phyloP scores from a whole-genome alignment of 1,140 invertebrate species.

The Drosophila trapezifrons region DNA sequence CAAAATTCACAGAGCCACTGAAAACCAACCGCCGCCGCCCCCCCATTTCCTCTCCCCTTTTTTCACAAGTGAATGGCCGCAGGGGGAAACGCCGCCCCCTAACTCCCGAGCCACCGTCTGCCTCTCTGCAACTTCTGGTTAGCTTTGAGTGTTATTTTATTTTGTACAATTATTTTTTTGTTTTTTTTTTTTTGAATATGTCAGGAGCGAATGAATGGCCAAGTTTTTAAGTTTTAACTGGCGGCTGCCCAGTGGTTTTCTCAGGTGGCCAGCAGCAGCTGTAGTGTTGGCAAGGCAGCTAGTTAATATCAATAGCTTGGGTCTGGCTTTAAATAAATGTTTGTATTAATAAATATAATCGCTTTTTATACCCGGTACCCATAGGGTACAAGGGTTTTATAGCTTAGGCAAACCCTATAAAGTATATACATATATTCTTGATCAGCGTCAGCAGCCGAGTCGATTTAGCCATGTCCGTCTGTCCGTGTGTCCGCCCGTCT shows the following conservation, averaged over 20 bases:
- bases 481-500: no score
- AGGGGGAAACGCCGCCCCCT: constrained; percentile 11
- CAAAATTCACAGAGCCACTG: constrained; percentile 45
- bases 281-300: background rate
- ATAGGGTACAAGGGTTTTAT: no score
- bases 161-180: constrained; percentile 10
- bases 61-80: constrained; percentile 48
- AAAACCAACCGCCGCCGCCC: background rate
- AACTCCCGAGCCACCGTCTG: background rate
- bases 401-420: no score
- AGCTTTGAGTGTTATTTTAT: constrained; percentile 25
- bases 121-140: constrained; percentile 32
- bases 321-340: background rate
- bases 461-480: no score
- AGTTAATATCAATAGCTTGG: no score
- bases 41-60: constrained; percentile 2
- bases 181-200: constrained; percentile 44
- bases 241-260: constrained; percentile 49
- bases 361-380: no score
- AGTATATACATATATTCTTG: no score
- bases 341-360: no score
- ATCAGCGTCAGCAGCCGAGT: no score
- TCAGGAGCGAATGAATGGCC: constrained; percentile 49
- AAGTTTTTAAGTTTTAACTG: constrained; percentile 44
- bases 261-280: constrained; percentile 36